phyloP scores from a whole-genome alignment of 2,888 invertebrate genomes.

The Neelides folsomi region DNA sequence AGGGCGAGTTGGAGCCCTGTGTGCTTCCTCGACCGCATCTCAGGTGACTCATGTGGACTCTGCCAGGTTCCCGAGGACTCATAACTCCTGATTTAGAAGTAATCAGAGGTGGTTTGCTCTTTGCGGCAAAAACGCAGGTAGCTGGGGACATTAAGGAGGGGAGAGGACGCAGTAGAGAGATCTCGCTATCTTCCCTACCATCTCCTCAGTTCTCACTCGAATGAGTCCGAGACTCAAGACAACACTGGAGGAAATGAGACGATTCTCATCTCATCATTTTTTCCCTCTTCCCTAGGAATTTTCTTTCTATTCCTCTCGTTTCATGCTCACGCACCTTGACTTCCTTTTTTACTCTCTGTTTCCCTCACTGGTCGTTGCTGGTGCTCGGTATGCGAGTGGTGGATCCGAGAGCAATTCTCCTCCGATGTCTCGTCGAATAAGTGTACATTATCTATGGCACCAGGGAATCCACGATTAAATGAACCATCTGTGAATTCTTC shows the following conservation, averaged over 20 bases:
- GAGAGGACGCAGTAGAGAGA: too few species aligned
- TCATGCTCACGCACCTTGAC: conserved; percentile 7
- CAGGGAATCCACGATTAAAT: conserved; percentile 51
- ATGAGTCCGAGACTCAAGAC: neutral
- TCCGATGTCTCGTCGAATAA: neutral
- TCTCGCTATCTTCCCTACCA: too few species aligned
- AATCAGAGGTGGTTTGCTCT: too few species aligned
- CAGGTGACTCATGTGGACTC: too few species aligned
- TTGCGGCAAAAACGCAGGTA: too few species aligned
- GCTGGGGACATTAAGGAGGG: too few species aligned
- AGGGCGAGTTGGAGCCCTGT: too few species aligned
- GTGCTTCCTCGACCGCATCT: too few species aligned
- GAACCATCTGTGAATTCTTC: conserved; percentile 54
- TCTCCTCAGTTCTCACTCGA: conserved; percentile 8
- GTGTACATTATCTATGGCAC: conserved; percentile 47
- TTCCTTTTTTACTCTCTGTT: conserved; percentile 6
- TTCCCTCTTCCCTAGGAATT: conserved; percentile 7
- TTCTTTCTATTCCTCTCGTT: conserved; percentile 8
- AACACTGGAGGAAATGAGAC: neutral
- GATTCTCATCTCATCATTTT: neutral
- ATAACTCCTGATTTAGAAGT: too few species aligned
- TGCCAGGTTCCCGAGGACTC: too few species aligned
- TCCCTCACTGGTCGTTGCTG: neutral
- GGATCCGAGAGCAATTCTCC: neutral
- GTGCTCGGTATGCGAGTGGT: neutral